phyloP scores from a whole-genome alignment of 2,797 vertebrate genomes.

The Arrhamphus sclerolepis region DNA sequence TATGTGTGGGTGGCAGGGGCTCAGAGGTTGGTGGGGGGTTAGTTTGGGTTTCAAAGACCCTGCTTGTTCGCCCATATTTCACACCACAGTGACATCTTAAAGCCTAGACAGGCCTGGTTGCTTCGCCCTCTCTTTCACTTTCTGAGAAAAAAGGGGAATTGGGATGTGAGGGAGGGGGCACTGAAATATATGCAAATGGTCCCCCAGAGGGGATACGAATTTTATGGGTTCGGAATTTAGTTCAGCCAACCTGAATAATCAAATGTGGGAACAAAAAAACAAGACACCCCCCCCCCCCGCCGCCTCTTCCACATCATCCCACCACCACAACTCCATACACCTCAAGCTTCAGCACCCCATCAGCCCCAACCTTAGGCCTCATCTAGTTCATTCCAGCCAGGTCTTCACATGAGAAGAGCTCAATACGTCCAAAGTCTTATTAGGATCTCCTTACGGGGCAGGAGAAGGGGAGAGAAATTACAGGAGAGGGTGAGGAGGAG shows the following conservation, averaged over 20 bases:
- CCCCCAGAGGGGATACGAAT: slow-evolving; percentile 85
- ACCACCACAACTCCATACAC: slow-evolving; percentile 64
- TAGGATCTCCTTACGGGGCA: slow-evolving; percentile 88
- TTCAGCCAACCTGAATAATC: slow-evolving; percentile 94
- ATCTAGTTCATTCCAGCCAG: slow-evolving; percentile 77
- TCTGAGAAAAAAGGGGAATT: slow-evolving; percentile 79
- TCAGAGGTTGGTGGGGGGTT: slow-evolving; percentile 59
- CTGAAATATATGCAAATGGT: slow-evolving; percentile 89
- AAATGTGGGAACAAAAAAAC: slow-evolving; percentile 88
- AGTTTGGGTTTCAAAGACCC: slow-evolving; percentile 82
- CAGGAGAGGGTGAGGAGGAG: slow-evolving; percentile 56
- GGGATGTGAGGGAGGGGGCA: slow-evolving; percentile 66
- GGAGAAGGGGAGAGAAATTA: slow-evolving; percentile 71
- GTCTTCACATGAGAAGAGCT: slow-evolving; percentile 76
- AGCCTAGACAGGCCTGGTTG: slow-evolving; percentile 82
- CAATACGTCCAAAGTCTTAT: slow-evolving; percentile 87
- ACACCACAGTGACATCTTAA: slow-evolving; percentile 86
- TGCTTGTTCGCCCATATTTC: slow-evolving; percentile 85
- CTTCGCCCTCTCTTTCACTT: slow-evolving; percentile 82
- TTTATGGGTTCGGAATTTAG: slow-evolving; percentile 89
- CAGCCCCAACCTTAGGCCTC: slow-evolving; percentile 68
- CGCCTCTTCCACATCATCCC: slow-evolving; percentile 58
- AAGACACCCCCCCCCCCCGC: slow-evolving; percentile 59
- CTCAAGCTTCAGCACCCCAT: slow-evolving; percentile 60
- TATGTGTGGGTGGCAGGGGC: slow-evolving; percentile 53